A percentile compares a stretch with the other conserved stretches of the same genome.
These are phyloP conservation scores for Drosophila heteroneura DNA, from an alignment of 2,888 invertebrate genomes.

Conservation along the genomic window DNA sequence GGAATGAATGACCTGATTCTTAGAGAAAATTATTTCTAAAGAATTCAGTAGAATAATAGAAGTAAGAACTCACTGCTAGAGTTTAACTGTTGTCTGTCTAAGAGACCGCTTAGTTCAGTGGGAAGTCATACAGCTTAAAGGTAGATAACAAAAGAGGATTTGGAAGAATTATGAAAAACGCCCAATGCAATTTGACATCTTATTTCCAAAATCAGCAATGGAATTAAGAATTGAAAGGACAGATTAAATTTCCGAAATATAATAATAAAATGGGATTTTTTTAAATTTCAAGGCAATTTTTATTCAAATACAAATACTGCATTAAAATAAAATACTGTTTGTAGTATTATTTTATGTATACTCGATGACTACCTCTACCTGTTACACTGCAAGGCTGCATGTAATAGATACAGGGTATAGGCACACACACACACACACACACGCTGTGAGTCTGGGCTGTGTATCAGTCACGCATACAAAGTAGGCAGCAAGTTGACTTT, in stretches of 20 bases:
- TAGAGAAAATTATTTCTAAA: background rate
- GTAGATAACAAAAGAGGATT: background rate
- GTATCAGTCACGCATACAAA: constrained; percentile 75
- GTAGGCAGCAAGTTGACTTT: constrained; percentile 73
- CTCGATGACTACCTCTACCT: background rate
- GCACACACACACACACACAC: constrained; percentile 17
- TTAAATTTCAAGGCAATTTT: background rate
- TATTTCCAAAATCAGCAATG: background rate
- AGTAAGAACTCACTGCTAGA: background rate
- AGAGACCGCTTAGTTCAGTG: too few species aligned
- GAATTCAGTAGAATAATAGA: background rate
- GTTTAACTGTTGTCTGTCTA: background rate
- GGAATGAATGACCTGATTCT: background rate
- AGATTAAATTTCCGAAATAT: background rate
- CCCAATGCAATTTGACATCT: background rate
- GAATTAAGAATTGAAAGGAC: background rate
- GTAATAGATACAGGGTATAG: background rate
- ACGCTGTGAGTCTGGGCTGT: constrained; percentile 3
- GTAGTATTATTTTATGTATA: background rate
- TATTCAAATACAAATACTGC: background rate
- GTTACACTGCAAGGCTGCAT: background rate
- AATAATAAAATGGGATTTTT: background rate
- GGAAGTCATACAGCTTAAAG: background rate
- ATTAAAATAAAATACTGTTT: background rate
- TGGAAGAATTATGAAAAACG: background rate